Evolutionary conservation across 2,888 invertebrate species (phyloP).

Genomic region (Dasypogon diadema): DNA sequence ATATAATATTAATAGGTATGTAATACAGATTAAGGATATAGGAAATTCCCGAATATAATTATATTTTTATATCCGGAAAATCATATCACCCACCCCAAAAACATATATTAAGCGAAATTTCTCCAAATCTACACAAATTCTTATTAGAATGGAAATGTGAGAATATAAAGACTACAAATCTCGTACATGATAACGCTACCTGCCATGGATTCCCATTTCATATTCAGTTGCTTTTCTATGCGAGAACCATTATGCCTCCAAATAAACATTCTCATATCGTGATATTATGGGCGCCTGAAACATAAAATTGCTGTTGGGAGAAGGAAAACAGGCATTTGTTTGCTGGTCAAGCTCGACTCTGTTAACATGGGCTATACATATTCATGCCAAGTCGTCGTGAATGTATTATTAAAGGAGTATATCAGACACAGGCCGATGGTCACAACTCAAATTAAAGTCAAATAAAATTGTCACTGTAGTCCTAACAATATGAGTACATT

Average conservation of each 20-base stretch:
- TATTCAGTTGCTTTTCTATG: conserved; percentile 8
- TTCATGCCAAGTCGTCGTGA: conserved; percentile 23
- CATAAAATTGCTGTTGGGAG: neutral
- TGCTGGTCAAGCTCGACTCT: conserved; percentile 14
- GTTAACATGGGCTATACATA: conserved; percentile 33
- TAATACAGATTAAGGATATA: too few relatives aligned
- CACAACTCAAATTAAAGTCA: conserved; percentile 50
- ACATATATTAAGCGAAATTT: neutral
- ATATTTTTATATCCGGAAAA: too few relatives aligned
- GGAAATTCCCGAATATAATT: too few relatives aligned
- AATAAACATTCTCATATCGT: conserved; percentile 32
- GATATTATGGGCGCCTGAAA: conserved; percentile 20
- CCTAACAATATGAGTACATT: conserved; percentile 37
- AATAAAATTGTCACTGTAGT: conserved; percentile 41
- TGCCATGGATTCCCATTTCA: conserved; percentile 23
- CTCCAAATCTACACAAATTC: neutral
- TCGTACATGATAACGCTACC: conserved; percentile 5
- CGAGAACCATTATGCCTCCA: conserved; percentile 10
- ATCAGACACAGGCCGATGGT: conserved; percentile 28
- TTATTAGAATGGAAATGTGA: conserved; percentile 21
- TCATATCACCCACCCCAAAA: too few relatives aligned
- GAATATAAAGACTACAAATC: conserved; percentile 20
- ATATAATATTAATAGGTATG: too few relatives aligned
- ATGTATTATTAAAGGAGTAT: conserved; percentile 34
- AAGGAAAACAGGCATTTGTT: conserved; percentile 37